These are phyloP conservation scores for Caenorhabditis doughertyi DNA, from an alignment of 2,888 invertebrate species.

Conservation along the genomic window DNA sequence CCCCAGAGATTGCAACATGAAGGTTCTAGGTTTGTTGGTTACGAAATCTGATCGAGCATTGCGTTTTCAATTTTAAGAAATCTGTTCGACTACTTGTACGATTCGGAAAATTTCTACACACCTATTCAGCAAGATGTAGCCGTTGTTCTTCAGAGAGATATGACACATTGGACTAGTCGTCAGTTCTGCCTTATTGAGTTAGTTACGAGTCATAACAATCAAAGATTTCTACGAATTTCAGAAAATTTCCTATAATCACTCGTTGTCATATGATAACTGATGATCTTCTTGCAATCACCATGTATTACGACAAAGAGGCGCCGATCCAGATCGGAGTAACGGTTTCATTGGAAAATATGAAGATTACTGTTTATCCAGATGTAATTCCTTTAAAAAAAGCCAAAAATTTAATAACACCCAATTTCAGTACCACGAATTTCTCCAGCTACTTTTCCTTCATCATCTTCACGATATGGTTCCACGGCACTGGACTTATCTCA, in stretches of 20 bases:
- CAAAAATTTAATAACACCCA: not conserved
- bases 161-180: not conserved
- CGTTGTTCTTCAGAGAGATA: constrained; percentile 12
- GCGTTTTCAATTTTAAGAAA: not conserved
- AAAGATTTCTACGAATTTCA: not conserved
- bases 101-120: not conserved
- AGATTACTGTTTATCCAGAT: constrained; percentile 16
- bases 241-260: not conserved
- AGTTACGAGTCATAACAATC: not conserved
- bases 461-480: constrained; percentile 39
- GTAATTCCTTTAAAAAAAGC: not conserved
- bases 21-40: not conserved
- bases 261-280: constrained; percentile 14
- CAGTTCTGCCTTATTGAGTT: not conserved
- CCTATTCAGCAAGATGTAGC: constrained; percentile 27
- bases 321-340: constrained; percentile 12
- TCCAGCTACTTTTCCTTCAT: constrained; percentile 25
- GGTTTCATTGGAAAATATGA: not conserved
- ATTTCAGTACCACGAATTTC: constrained; percentile 27
- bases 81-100: constrained; percentile 1
- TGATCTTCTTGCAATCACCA: constrained; percentile 7
- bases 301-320: not conserved
- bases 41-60: too few species aligned
- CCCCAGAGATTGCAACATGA: not conserved
- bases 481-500: constrained; percentile 33